Evolutionary conservation across 2,113 vertebrate species (phyloP), one percentile per base, ranked within the genome.

Genomic region (Myodes glareolus): DNA sequence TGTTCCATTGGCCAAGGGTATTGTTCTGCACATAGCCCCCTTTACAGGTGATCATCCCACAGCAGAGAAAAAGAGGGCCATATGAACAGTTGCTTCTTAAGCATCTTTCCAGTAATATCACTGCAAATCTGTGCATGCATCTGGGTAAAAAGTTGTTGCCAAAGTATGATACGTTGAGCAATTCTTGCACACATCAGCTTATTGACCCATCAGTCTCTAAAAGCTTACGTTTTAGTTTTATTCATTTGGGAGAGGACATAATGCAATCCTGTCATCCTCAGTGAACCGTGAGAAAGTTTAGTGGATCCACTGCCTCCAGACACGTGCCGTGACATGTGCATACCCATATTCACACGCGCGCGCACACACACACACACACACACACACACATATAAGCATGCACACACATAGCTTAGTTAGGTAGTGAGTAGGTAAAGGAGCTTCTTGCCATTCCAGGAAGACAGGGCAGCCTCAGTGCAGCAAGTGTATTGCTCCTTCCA

Each of bases 71-170:
- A 90, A 82, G 36, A 94, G 92, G 96, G 94, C 85, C 91, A 87
- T 97, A 95, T 98, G 96, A 96, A 92, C 94, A 82, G n/a, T 95
- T 92, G 91, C 90, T 98, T 95, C 97, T 96, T 90, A 77, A 94
- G 36, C 92, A 89, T 73, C 94, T 97, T 97, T 96, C 94, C 27
- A 88, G 16, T 25, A 27, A 12, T 65, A 61, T 76, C 67, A 96
- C 91, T 72, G 96, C 92, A 91, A 96, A 82, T 96, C 96, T 98
- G 85, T 98, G 97, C 94, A 96, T 97, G 94, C 97, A 96, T 96
- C 90, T 98, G 97, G 97, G 80, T 96, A 97, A 98, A 98, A 96
- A 97, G 88, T 80, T 97, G 17, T 97, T 97, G 94, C 91, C 77
- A 96, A 75, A 67, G n/a, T 97, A 88, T 82, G 96, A 61, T 87